Evolutionary conservation across 2,113 vertebrate genomes (phyloP).

Genomic region (Entosphenus tridentatus): DNA sequence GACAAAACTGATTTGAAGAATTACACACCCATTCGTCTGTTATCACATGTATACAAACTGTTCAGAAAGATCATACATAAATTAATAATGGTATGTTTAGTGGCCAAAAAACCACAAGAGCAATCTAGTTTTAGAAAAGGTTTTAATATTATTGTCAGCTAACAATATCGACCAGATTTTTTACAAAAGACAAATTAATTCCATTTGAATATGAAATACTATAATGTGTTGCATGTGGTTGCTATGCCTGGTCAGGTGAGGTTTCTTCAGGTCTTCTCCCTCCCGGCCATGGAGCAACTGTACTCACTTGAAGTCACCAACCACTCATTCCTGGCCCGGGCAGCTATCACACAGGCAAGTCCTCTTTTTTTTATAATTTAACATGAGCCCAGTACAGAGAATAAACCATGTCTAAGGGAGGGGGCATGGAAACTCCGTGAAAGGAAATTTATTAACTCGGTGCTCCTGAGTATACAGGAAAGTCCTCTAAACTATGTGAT

Average conservation of each 20-base stretch:
- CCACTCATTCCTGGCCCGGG: constrained; percentile 46
- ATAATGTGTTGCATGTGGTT: not conserved
- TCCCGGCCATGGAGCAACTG: constrained; percentile 45
- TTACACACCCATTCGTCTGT: no score
- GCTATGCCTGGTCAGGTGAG: constrained; percentile 26
- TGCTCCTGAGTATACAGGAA: no score
- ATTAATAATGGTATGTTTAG: no score
- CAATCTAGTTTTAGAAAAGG: constrained; percentile 27
- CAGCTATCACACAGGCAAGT: constrained; percentile 47
- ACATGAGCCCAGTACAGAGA: not conserved
- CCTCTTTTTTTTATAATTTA: constrained; percentile 2
- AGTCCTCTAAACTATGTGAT: no score
- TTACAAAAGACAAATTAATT: not conserved
- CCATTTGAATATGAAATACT: not conserved
- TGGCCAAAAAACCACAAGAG: constrained; percentile 23
- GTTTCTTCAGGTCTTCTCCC: constrained; percentile 40
- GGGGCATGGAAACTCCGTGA: not conserved
- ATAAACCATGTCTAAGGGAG: not conserved
- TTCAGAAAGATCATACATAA: no score
- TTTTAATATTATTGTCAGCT: not conserved
- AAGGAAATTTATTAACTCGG: not conserved
- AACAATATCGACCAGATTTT: no score
- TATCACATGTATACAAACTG: no score
- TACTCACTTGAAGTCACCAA: constrained; percentile 57
- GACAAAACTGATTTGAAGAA: no score